These are phyloP conservation scores for Deroptyus accipitrinus DNA, from an alignment of 2,113 vertebrate genomes.

Conservation along the genomic window DNA sequence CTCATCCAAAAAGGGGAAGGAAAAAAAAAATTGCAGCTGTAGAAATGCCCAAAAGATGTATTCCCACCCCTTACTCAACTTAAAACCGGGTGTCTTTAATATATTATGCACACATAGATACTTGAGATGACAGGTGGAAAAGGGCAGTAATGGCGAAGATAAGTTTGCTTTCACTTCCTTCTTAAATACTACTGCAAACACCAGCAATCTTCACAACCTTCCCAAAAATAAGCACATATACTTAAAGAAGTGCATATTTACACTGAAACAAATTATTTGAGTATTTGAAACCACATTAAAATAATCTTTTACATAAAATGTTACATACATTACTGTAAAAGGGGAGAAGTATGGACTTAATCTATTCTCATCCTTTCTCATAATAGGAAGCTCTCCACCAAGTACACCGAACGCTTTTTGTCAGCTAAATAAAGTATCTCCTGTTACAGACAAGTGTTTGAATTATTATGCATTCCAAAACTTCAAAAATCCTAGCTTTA, in stretches of 20 bases:
- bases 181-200: not conserved
- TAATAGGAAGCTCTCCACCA: not conserved
- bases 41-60: not conserved
- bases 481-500: not conserved
- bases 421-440: not conserved
- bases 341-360: not conserved
- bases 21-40: not conserved
- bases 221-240: not conserved
- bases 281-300: not conserved
- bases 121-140: not conserved
- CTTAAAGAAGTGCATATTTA: not conserved
- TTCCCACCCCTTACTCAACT: not conserved
- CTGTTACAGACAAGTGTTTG: not conserved
- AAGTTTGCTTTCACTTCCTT: not conserved
- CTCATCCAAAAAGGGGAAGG: not conserved
- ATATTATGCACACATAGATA: not conserved
- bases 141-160: not conserved
- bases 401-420: not conserved
- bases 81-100: not conserved
- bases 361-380: not conserved
- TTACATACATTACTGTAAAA: not conserved
- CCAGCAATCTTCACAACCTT: not conserved
- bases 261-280: not conserved
- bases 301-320: not conserved
- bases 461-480: not conserved